Evolutionary conservation across 1,140 invertebrate species (phyloP), one percentile per base, ranked within the genome.

Genomic region (Meloidogyne chitwoodi): DNA sequence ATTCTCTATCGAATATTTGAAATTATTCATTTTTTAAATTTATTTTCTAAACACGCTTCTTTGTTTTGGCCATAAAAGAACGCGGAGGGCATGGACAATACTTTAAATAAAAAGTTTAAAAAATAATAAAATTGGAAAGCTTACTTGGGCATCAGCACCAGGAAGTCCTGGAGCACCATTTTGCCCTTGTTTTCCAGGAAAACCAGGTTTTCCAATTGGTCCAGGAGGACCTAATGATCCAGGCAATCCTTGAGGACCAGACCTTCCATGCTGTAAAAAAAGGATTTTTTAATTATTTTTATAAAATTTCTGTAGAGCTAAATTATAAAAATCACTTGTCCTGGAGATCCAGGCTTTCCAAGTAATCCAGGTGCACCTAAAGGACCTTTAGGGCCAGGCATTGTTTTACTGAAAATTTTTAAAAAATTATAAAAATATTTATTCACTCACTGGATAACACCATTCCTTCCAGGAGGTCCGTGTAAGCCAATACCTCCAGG

Each of bases 391-490:
- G 77, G 77, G 1, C 75, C 75, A 16, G 41, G 65, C 26, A 68
- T 19, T 8, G 22, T 44, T 38, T 29, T 74, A 31, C 48, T 63
- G 16, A 5, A 63, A 38, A 74, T 16, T n/a, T 56, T n/a, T 8
- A 56, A 8, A n/a, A 56, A 56, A n/a, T 56, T n/a, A 19, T 27
- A 56, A n/a, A 56, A 27, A 63, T 77, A 68, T 27, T 61, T 67
- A 14, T 22, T 31, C 65, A 78, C 10, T 62, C 8, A 62, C 61
- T 62, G 61, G 14, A 26, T 31, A 8, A 66, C 19, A 72, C 82
- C 81, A 24, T 83, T 80, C 14, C 38, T 27, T 68, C 81, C 81
- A 44, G 77, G 83, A 34, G 63, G 26, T 62, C 81, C 81, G 12
- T 63, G 73, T 3, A 75, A 63, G 2, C 74, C 69, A 31, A 81